phyloP scores from a whole-genome alignment of 1,140 invertebrate species.

The Vanessa tameamea region DNA sequence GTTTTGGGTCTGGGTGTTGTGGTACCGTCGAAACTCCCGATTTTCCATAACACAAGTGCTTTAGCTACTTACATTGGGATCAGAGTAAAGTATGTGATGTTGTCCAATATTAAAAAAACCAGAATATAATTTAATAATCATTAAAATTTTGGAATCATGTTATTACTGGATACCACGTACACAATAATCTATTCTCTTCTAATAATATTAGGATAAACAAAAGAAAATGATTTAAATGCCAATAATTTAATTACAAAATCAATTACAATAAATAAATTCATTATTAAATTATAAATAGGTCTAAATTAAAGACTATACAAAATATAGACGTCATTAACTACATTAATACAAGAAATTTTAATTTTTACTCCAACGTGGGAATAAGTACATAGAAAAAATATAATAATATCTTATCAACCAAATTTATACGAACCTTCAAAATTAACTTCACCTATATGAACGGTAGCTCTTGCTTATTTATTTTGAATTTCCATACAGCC shows the following conservation, averaged over 20 bases:
- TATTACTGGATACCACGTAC: no score
- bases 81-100: no score
- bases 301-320: slow-evolving; percentile 26
- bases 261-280: slow-evolving; percentile 36
- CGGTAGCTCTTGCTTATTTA: no score
- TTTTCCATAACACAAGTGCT: no score
- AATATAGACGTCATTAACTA: neutral
- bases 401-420: neutral
- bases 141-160: no score
- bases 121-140: no score
- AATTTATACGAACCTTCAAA: neutral
- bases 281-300: slow-evolving; percentile 25
- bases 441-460: neutral
- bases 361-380: slow-evolving; percentile 36
- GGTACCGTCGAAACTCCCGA: no score
- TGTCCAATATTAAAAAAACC: no score
- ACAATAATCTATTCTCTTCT: no score
- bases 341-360: neutral
- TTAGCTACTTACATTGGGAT: no score
- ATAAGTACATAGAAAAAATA: slow-evolving; percentile 36
- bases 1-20: no score
- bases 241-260: slow-evolving; percentile 36
- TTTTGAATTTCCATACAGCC: neutral
- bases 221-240: slow-evolving; percentile 21
- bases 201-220: neutral